These are phyloP conservation scores for Xylota segnis DNA, from an alignment of 2,888 invertebrate genomes.

Conservation along the genomic window DNA sequence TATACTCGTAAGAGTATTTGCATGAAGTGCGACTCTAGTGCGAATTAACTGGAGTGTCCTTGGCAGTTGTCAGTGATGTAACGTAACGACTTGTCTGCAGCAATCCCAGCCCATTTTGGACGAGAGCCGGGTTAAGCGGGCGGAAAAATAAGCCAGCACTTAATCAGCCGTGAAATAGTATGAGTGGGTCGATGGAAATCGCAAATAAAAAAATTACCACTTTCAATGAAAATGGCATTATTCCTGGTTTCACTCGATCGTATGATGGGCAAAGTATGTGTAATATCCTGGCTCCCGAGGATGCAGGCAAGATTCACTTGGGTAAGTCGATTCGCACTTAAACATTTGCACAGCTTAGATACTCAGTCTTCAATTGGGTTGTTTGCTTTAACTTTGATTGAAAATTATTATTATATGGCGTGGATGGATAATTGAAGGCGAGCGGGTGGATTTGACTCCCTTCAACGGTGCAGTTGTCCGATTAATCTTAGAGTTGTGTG, in stretches of 20 bases:
- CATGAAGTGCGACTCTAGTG: slow-evolving; percentile 64
- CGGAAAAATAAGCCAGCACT: slow-evolving; percentile 61
- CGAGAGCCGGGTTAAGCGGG: slow-evolving; percentile 44
- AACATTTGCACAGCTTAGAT: slow-evolving; percentile 26
- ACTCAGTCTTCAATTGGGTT: slow-evolving; percentile 27
- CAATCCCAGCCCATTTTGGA: slow-evolving; percentile 38
- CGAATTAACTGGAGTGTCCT: slow-evolving; percentile 70
- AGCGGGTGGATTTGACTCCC: background rate
- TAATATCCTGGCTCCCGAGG: slow-evolving; percentile 6
- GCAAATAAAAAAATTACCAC: slow-evolving; percentile 70
- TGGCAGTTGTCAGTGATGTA: slow-evolving; percentile 56
- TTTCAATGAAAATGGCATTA: slow-evolving; percentile 72
- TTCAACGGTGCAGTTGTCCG: too few species aligned
- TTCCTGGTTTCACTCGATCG: slow-evolving; percentile 26
- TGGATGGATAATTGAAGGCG: slow-evolving; percentile 10
- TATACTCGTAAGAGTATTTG: slow-evolving; percentile 38
- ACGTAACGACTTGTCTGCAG: slow-evolving; percentile 52
- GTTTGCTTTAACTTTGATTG: slow-evolving; percentile 61
- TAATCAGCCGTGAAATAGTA: slow-evolving; percentile 68
- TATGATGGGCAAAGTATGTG: slow-evolving; percentile 36
- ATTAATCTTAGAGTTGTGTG: too few species aligned
- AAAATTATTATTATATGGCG: slow-evolving; percentile 40
- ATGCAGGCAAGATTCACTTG: slow-evolving; percentile 29
- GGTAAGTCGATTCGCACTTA: slow-evolving; percentile 34
- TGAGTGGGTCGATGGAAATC: slow-evolving; percentile 69